These are phyloP conservation scores for Sialis lutaria DNA, from an alignment of 2,888 invertebrate species.

Conservation along the genomic window DNA sequence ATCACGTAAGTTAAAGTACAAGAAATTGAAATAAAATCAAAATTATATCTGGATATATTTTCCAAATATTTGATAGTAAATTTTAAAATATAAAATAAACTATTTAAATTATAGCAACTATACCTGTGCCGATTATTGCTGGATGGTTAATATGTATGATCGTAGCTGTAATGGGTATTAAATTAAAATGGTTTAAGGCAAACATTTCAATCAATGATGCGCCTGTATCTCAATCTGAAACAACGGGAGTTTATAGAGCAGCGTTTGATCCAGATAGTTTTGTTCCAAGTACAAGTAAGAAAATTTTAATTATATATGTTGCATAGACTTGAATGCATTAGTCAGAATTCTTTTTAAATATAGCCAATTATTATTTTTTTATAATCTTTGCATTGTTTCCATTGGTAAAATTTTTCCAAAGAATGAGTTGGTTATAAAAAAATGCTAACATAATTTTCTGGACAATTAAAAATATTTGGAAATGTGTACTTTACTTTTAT, in stretches of 20 bases:
- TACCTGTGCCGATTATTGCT: neutral
- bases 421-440: too few relatives aligned
- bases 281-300: too few relatives aligned
- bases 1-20: neutral
- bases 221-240: conserved; percentile 6
- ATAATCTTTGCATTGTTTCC: too few relatives aligned
- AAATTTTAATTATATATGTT: too few relatives aligned
- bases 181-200: conserved; percentile 31
- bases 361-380: too few relatives aligned
- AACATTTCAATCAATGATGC: conserved; percentile 17
- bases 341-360: too few relatives aligned
- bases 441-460: too few relatives aligned
- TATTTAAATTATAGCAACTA: neutral
- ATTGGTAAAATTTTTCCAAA: too few relatives aligned
- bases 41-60: neutral
- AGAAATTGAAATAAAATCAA: neutral
- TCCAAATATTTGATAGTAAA: too few relatives aligned
- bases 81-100: neutral
- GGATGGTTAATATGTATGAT: conserved; percentile 5
- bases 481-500: too few relatives aligned
- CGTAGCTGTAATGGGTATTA: conserved; percentile 22
- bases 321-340: too few relatives aligned
- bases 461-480: too few relatives aligned
- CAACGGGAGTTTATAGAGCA: neutral
- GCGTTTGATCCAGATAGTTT: neutral